phyloP scores from a whole-genome alignment of 2,888 invertebrate species.

The Pegoplata infirma region DNA sequence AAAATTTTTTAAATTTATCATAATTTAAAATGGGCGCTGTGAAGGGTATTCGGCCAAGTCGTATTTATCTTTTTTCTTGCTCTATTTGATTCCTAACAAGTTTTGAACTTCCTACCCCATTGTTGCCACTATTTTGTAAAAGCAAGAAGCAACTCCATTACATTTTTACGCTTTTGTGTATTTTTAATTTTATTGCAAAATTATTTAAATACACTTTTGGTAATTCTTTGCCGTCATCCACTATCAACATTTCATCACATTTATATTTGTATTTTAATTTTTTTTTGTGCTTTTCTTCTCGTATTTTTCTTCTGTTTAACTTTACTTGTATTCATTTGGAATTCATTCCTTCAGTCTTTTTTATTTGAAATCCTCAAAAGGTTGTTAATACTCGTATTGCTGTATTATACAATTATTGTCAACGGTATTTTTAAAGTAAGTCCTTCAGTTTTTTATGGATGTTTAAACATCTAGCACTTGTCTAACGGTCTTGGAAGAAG shows the following conservation, averaged over 20 bases:
- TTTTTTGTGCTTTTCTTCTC: neutral
- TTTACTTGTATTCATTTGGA: too few relatives aligned
- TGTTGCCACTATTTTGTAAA: neutral
- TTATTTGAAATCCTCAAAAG: slow-evolving; percentile 44
- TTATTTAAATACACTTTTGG: slow-evolving; percentile 43
- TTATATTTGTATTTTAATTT: neutral
- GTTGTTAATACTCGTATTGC: slow-evolving; percentile 41
- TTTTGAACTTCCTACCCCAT: neutral
- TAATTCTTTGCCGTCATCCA: neutral
- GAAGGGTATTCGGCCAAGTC: too few relatives aligned
- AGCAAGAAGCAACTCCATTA: neutral
- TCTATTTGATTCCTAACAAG: too few relatives aligned
- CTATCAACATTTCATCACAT: neutral
- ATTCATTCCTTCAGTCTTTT: too few relatives aligned
- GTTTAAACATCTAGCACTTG: too few relatives aligned
- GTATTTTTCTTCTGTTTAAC: neutral
- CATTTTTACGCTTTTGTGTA: neutral
- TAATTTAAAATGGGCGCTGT: too few relatives aligned
- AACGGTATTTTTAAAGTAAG: slow-evolving; percentile 50
- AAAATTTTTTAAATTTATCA: too few relatives aligned
- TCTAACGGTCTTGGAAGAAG: too few relatives aligned
- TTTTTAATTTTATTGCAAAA: slow-evolving; percentile 42
- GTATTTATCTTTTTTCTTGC: too few relatives aligned
- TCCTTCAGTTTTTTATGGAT: slow-evolving; percentile 5
- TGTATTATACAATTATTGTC: slow-evolving; percentile 53